Evolutionary conservation across 2,888 invertebrate genomes (phyloP).

Genomic region (Atherix ibis): DNA sequence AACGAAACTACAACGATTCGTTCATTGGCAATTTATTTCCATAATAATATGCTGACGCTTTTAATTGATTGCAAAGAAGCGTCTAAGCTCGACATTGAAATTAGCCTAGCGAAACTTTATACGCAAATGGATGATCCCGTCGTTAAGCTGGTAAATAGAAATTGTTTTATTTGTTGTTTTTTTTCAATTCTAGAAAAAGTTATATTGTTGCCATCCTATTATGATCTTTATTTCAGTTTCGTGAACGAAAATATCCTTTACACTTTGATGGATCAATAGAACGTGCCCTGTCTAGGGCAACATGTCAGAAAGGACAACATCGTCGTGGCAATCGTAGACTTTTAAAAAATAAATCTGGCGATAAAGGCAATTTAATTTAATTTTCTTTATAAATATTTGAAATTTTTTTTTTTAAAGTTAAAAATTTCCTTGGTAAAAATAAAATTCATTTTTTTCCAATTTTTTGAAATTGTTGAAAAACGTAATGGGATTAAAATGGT

Average conservation of each 20-base stretch:
- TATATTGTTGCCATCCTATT: not conserved
- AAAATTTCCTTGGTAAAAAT: not conserved
- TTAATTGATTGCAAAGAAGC: conserved; percentile 31
- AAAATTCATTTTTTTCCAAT: conserved; percentile 1
- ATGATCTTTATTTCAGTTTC: conserved; percentile 19
- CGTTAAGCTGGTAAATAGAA: conserved; percentile 26
- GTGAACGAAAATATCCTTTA: conserved; percentile 32
- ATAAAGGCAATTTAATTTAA: conserved; percentile 20
- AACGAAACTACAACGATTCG: conserved; percentile 33
- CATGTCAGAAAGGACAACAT: conserved; percentile 28
- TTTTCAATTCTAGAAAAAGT: not conserved
- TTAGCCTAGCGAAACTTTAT: conserved; percentile 28
- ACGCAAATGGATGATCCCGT: conserved; percentile 33
- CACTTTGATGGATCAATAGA: conserved; percentile 31
- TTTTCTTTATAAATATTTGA: conserved; percentile 2
- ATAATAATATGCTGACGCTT: conserved; percentile 26
- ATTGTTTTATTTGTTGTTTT: not conserved
- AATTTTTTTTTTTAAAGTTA: not conserved
- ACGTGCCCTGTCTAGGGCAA: conserved; percentile 28
- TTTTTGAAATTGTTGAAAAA: too few species aligned
- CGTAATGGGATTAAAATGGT: too few species aligned
- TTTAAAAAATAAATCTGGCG: conserved; percentile 26
- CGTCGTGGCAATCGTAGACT: conserved; percentile 26
- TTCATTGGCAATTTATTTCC: conserved; percentile 28
- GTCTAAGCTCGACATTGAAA: conserved; percentile 27